phyloP scores from a whole-genome alignment of 2,888 invertebrate species.

The Helleia helle region DNA sequence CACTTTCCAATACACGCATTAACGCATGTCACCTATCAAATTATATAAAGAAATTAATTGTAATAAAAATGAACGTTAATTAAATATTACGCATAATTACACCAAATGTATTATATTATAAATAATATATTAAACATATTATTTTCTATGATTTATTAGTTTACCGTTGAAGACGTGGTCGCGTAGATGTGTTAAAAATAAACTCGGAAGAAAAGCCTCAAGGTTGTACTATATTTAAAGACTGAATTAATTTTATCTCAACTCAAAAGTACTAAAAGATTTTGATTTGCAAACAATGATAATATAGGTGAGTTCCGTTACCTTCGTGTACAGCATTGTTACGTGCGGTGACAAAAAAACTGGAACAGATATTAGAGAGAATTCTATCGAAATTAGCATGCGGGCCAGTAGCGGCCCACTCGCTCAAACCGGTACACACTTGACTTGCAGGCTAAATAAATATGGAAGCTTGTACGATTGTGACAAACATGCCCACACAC shows the following conservation, averaged over 20 bases:
- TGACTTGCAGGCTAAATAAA: conserved; percentile 57
- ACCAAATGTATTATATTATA: too few relatives aligned
- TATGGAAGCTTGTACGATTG: conserved; percentile 65
- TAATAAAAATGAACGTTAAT: too few relatives aligned
- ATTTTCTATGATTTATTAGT: too few relatives aligned
- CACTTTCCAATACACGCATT: too few relatives aligned
- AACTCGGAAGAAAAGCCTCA: neutral
- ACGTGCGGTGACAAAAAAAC: conserved; percentile 13
- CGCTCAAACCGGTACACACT: conserved; percentile 60
- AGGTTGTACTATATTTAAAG: neutral
- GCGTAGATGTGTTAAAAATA: neutral
- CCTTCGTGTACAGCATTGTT: conserved; percentile 4
- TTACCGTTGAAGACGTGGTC: neutral
- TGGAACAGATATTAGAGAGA: conserved; percentile 15
- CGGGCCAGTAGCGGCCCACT: conserved; percentile 50
- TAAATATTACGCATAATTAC: too few relatives aligned
- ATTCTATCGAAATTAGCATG: conserved; percentile 29
- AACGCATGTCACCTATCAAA: too few relatives aligned
- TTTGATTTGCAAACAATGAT: conserved; percentile 7
- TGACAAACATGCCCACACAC: conserved; percentile 62
- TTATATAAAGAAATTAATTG: too few relatives aligned
- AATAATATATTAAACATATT: too few relatives aligned
- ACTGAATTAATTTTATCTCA: neutral
- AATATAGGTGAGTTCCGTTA: neutral
- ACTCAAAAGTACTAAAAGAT: too few relatives aligned